A percentile compares a stretch with the other conserved stretches of the same genome.
Evolutionary conservation across 2,888 invertebrate genomes (phyloP).

Genomic region (Chrysopilus asiliformis): DNA sequence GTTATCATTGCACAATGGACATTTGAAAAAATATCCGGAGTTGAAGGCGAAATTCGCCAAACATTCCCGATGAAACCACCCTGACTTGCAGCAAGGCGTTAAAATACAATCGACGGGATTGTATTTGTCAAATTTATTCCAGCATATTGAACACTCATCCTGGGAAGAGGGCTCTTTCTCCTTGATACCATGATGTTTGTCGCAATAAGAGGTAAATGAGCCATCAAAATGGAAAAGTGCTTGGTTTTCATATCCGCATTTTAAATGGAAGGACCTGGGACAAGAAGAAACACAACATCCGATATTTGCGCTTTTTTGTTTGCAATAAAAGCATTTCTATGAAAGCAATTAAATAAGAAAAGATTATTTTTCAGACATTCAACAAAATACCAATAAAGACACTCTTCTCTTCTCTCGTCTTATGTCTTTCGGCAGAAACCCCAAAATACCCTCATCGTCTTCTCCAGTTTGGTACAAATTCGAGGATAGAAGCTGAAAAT

Average conservation of each 20-base stretch:
- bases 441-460: conserved; percentile 56
- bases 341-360: too few relatives aligned
- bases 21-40: conserved; percentile 72
- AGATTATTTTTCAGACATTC: too few relatives aligned
- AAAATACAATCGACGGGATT: conserved; percentile 41
- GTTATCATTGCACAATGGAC: conserved; percentile 67
- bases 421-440: conserved; percentile 59
- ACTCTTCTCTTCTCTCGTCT: conserved; percentile 45
- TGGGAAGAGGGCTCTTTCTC: neutral
- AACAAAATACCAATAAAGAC: too few relatives aligned
- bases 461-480: conserved; percentile 52
- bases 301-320: conserved; percentile 50
- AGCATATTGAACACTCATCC: conserved; percentile 54
- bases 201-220: conserved; percentile 40
- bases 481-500: conserved; percentile 52
- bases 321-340: conserved; percentile 58
- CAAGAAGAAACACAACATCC: conserved; percentile 55
- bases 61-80: conserved; percentile 64
- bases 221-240: conserved; percentile 51
- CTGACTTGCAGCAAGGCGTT: conserved; percentile 64
- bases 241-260: conserved; percentile 53
- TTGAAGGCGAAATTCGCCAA: conserved; percentile 55
- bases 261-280: conserved; percentile 55
- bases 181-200: conserved; percentile 15
- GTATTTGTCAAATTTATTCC: conserved; percentile 40